phyloP scores from a whole-genome alignment of 2,888 invertebrate genomes.

The Tethea ocularis region DNA sequence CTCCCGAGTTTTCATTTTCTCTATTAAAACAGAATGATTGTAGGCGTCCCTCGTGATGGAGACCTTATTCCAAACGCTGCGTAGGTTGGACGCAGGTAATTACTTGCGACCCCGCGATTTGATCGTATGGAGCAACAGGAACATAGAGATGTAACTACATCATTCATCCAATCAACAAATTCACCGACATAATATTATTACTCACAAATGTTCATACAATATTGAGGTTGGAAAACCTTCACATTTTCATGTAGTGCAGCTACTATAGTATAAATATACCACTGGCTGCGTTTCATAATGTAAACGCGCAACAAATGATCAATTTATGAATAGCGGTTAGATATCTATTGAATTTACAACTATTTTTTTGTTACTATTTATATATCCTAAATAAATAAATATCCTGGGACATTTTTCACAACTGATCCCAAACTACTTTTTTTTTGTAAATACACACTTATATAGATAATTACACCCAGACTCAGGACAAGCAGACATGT shows the following conservation, averaged over 20 bases:
- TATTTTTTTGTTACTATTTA: neutral
- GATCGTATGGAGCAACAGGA: conserved; percentile 10
- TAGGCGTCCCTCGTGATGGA: conserved; percentile 6
- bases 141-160: neutral
- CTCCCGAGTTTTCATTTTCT: neutral
- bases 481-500: too few species aligned
- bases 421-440: too few species aligned
- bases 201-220: too few species aligned
- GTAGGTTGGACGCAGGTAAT: conserved; percentile 19
- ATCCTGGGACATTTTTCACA: too few species aligned
- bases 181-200: neutral
- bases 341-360: neutral
- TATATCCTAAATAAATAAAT: too few species aligned
- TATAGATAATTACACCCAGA: too few species aligned
- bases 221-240: neutral
- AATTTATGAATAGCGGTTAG: neutral
- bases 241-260: neutral
- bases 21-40: neutral
- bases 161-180: neutral
- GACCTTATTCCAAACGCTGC: conserved; percentile 22
- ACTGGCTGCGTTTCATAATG: neutral
- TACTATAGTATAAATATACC: neutral
- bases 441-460: too few species aligned
- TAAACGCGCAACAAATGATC: neutral
- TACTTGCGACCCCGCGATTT: conserved; percentile 15